Evolutionary conservation across 1,140 invertebrate genomes (phyloP), one percentile per base, ranked within the genome.

Genomic region (Zaprionus ornatus): DNA sequence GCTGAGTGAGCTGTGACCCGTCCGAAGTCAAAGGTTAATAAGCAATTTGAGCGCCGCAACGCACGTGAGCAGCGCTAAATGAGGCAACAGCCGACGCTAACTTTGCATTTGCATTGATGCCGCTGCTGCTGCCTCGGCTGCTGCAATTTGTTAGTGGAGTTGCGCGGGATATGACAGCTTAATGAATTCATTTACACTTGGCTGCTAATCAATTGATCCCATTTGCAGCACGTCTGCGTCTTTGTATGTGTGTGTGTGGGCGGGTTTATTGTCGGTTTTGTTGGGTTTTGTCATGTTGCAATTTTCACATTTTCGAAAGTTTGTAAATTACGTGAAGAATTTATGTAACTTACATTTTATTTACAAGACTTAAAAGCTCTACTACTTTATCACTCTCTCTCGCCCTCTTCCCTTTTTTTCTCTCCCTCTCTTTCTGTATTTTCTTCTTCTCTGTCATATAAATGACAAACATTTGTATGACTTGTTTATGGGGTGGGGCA

Each of bases 141-240:
- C 29, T 35, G 59, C 32, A 25, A 19, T 32, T 63, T 32, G 62
- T 27, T 29, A 56, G 27, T 23, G 17, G 13, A n/a, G 40, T 40
- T 35, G 29, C 25, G 64, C 21, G 40, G 25, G 42, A 48, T 60
- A 25, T 59, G 61, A 25, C 59, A 35, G 77, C 70, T 80, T 85
- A 82, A 85, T 85, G 66, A 81, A 85, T 72, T 84, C 84, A 88
- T 88, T 88, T 80, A 90, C 84, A 85, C 84, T 67, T 63, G 55
- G 35, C 63, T 88, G 84, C 85, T 88, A 88, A 88, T 88, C 84
- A 88, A 88, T 84, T 85, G 84, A 85, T 90, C 85, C 81, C 78
- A 72, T 88, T 87, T 72, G 23, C n/a, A n/a, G 32, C 40, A 54
- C 35, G 21, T 70, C 35, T 52, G 62, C 25, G 21, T 65, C 27